These are phyloP conservation scores for Calycopis cecrops DNA, from an alignment of 1,140 invertebrate genomes.

Conservation along the genomic window DNA sequence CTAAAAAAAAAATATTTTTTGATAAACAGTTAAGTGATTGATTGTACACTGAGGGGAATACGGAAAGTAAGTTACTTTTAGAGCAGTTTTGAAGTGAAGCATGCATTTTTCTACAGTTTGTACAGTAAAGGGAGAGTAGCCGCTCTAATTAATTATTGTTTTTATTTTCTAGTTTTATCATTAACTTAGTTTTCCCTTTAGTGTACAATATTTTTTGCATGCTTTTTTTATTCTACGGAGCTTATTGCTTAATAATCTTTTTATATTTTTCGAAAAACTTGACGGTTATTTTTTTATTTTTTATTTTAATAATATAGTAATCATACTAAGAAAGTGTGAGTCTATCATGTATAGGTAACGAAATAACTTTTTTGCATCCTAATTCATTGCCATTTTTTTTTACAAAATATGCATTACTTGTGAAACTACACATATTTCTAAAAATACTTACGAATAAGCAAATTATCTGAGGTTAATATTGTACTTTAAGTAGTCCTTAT, in stretches of 20 bases:
- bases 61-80: conserved; percentile 54
- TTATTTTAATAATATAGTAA: no score
- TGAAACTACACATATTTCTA: no score
- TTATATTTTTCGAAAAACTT: no score
- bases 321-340: no score
- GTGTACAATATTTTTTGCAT: conserved; percentile 66
- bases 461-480: no score
- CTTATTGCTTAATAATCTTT: neutral
- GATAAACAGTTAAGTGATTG: conserved; percentile 25
- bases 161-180: conserved; percentile 25
- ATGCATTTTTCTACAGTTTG: conserved; percentile 36
- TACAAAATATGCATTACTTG: no score
- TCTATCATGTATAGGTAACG: no score
- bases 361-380: no score
- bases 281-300: no score
- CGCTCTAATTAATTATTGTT: conserved; percentile 54
- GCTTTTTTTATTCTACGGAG: conserved; percentile 21
- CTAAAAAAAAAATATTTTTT: neutral
- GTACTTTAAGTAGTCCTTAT: no score
- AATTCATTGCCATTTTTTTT: no score
- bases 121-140: conserved; percentile 68
- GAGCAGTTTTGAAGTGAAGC: conserved; percentile 41
- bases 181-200: conserved; percentile 65
- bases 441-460: no score
- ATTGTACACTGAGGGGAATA: conserved; percentile 68